Conservation (phyloP, 2,113 vertebrate species). For the Anser cygnoides region DNA sequence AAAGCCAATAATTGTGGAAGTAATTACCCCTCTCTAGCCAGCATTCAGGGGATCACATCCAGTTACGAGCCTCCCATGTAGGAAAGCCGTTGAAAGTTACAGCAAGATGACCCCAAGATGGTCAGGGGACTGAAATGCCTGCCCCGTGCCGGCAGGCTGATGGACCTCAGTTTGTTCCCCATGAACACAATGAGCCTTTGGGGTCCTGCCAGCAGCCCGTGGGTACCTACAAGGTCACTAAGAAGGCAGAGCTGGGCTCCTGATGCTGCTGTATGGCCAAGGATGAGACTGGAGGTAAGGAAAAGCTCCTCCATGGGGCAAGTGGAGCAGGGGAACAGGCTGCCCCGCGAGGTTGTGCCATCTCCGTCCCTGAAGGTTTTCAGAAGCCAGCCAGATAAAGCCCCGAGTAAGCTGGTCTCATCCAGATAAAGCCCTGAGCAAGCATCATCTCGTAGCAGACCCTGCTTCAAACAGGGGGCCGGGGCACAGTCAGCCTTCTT, state of each 20-base stretch:
- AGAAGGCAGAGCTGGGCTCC: not conserved
- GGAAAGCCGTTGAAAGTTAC: not conserved
- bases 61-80: not conserved
- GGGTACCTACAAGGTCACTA: not conserved
- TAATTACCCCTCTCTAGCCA: not conserved
- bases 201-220: not conserved
- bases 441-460: not conserved
- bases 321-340: not conserved
- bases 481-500: not conserved
- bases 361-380: not conserved
- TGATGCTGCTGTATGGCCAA: fast-evolving
- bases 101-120: not conserved
- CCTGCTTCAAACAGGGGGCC: not conserved
- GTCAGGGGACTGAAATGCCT: not conserved
- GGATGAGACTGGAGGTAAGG: not conserved
- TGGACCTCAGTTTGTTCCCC: not conserved
- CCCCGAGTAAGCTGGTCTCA: too few relatives aligned
- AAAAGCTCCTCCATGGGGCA: not conserved
- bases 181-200: not conserved
- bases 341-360: not conserved
- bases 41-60: not conserved
- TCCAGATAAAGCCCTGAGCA: too few relatives aligned
- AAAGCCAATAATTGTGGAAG: not conserved
- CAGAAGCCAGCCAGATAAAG: not conserved
- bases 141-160: not conserved